A percentile compares a stretch with the other conserved stretches of the same genome.
These are phyloP conservation scores for Entelurus aequoreus DNA, from an alignment of 2,113 vertebrate genomes.

Conservation along the genomic window DNA sequence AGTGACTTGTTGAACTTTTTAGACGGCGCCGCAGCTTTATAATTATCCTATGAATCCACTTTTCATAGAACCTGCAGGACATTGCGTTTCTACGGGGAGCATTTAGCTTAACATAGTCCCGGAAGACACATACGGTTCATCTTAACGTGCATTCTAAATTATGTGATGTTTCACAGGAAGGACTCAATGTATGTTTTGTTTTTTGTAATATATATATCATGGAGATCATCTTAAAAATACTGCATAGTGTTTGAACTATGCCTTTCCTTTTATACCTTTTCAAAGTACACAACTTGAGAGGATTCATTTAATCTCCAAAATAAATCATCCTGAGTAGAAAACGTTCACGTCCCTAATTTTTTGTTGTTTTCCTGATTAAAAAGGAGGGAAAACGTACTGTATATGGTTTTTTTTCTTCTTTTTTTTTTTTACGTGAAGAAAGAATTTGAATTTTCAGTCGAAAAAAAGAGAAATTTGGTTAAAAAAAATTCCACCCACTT, in stretches of 20 bases:
- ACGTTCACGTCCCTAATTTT: not conserved
- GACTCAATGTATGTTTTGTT: not conserved
- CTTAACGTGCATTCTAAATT: constrained; percentile 22
- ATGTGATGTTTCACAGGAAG: constrained; percentile 14
- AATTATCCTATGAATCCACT: too few species aligned
- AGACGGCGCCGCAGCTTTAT: too few species aligned
- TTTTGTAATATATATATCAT: constrained; percentile 41
- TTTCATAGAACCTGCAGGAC: too few species aligned
- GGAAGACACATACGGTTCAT: constrained; percentile 11
- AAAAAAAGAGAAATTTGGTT: too few species aligned
- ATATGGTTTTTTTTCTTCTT: too few species aligned
- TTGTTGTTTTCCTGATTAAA: too few species aligned
- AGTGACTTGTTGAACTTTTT: too few species aligned
- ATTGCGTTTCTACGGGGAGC: not conserved
- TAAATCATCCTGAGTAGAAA: constrained; percentile 44
- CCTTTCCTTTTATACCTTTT: constrained; percentile 61
- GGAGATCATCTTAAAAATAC: constrained; percentile 28
- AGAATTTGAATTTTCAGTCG: too few species aligned
- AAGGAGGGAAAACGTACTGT: too few species aligned
- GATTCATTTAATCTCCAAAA: constrained; percentile 46
- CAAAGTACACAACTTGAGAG: constrained; percentile 44
- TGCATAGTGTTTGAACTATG: constrained; percentile 45
- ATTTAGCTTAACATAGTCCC: constrained; percentile 16
- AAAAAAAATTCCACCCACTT: too few species aligned
- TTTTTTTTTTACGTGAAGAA: too few species aligned